Evolutionary conservation across 2,113 vertebrate species (phyloP), one percentile per base, ranked within the genome.

Genomic region (Scytalopus superciliaris): DNA sequence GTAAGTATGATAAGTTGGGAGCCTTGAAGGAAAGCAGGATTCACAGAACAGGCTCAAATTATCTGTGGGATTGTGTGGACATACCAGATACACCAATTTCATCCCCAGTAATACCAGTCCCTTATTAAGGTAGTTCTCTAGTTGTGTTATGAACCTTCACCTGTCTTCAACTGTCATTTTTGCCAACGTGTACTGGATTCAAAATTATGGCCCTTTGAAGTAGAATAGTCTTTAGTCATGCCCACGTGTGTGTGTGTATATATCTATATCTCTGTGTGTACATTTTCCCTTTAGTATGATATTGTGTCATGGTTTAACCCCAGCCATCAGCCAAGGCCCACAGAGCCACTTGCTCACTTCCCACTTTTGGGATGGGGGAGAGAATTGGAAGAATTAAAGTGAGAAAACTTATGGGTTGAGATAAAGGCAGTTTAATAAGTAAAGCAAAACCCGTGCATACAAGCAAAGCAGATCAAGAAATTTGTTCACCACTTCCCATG

Each of bases 341-440:
- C 11, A n/a, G 35, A 5, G 19, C 12, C 19, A 2, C 33, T 14
- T 5, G 1, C 39, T 42, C 28, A 22, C 39, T 22, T 9, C 13
- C 40, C 25, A 5, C 21, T 5, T 4, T 30, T 31, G 55, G 11
- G 21, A 4, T 19, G 11, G 17, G n/a, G 17, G 47, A 67, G 21
- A 35, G 52, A 27, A 45, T 40, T 5, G 8, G 11, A 18, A 30
- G 24, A 53, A 52, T 27, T 31, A 31, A 45, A 66, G 24, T 35
- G 45, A 31, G 9, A 60, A 73, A 47, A 60, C 1, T 27, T 1
- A 0, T 23, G 28, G 12, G 18, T 47, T 60, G 45, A 53, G 45
- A 24, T 73, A 47, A 53, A 53, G 21, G 17, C 2, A 4, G 45
- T 35, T 60, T 53, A 10, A 47, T 21, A 60, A 42, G 31, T 28